A percentile compares a stretch with the other conserved stretches of the same genome.
These are phyloP conservation scores for Cottoperca gobio DNA, from an alignment of 2,797 vertebrate species.

Conservation along the genomic window DNA sequence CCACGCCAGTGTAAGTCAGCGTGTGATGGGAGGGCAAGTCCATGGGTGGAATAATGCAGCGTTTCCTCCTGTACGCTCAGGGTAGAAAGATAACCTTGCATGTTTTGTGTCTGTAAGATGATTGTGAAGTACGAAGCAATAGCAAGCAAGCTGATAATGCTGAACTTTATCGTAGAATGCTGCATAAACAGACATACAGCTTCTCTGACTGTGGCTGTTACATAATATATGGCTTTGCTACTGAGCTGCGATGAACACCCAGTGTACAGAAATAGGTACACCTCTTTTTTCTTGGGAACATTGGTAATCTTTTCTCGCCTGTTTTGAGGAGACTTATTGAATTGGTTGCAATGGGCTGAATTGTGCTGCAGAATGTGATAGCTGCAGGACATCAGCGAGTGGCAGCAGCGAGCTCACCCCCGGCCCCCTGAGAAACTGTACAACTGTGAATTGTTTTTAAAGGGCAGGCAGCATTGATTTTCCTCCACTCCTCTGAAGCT, in stretches of 20 bases:
- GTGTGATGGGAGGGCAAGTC: slow-evolving; percentile 12
- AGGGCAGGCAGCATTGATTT: slow-evolving; percentile 71
- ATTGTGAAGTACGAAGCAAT: slow-evolving; percentile 4
- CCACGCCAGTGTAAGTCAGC: slow-evolving; percentile 19
- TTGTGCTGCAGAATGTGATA: slow-evolving; percentile 21
- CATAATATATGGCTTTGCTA: slow-evolving; percentile 12
- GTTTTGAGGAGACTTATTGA: slow-evolving; percentile 2
- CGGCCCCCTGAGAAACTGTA: slow-evolving; percentile 36
- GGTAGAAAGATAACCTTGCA: slow-evolving; percentile 32
- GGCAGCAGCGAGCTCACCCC: slow-evolving; percentile 28
- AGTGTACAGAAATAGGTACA: neutral
- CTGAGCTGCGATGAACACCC: neutral
- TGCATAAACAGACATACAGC: slow-evolving; percentile 23
- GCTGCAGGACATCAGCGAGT: slow-evolving; percentile 40
- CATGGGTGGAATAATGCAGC: slow-evolving; percentile 24
- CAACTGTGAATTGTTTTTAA: slow-evolving; percentile 67
- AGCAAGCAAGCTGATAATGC: slow-evolving; percentile 11
- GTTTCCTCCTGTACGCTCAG: slow-evolving; percentile 24
- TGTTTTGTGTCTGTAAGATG: slow-evolving; percentile 32
- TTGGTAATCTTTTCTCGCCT: slow-evolving; percentile 2
- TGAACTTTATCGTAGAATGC: neutral
- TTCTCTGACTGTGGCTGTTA: neutral
- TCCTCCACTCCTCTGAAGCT: slow-evolving; percentile 40
- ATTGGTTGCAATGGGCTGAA: slow-evolving; percentile 9
- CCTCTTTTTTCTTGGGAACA: neutral